phyloP scores from a whole-genome alignment of 2,113 vertebrate genomes.

The Nannobrachium achirus region DNA sequence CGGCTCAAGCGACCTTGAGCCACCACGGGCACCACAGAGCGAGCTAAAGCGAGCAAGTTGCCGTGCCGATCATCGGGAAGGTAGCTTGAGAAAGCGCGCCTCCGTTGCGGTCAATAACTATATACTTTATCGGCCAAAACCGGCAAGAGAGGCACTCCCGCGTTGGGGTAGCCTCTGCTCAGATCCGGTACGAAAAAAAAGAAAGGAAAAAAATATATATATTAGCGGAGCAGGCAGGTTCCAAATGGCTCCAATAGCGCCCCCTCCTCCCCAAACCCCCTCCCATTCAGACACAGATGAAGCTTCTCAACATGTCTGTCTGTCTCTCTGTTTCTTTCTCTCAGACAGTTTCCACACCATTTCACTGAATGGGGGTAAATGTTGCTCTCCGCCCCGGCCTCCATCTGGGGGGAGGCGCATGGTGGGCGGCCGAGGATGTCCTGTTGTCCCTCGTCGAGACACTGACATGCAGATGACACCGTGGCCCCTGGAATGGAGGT shows the following conservation, averaged over 20 bases:
- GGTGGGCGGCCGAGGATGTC: conserved; percentile 30
- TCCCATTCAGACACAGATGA: conserved; percentile 67
- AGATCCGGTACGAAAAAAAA: too few species aligned
- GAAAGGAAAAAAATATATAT: too few species aligned
- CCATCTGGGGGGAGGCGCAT: conserved; percentile 18
- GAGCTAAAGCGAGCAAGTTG: too few species aligned
- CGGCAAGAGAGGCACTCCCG: too few species aligned
- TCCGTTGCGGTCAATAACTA: too few species aligned
- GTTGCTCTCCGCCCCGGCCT: conserved; percentile 51
- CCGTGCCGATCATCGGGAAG: too few species aligned
- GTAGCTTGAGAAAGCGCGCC: too few species aligned
- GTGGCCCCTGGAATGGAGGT: neutral
- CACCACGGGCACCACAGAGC: too few species aligned
- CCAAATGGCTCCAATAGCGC: conserved; percentile 60
- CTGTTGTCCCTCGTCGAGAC: conserved; percentile 50
- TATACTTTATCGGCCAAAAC: too few species aligned
- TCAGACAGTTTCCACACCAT: conserved; percentile 71
- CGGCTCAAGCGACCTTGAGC: too few species aligned
- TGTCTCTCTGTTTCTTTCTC: conserved; percentile 30
- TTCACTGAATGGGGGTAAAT: conserved; percentile 70
- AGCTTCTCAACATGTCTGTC: conserved; percentile 68
- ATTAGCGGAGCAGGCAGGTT: too few species aligned
- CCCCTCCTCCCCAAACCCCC: conserved; percentile 23
- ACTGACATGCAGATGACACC: conserved; percentile 64
- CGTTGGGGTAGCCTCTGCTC: too few species aligned